Base-by-base conservation (phyloP, 35 echinoderm and acorn worm species). In the Eucidaris tribuloides region DNA sequence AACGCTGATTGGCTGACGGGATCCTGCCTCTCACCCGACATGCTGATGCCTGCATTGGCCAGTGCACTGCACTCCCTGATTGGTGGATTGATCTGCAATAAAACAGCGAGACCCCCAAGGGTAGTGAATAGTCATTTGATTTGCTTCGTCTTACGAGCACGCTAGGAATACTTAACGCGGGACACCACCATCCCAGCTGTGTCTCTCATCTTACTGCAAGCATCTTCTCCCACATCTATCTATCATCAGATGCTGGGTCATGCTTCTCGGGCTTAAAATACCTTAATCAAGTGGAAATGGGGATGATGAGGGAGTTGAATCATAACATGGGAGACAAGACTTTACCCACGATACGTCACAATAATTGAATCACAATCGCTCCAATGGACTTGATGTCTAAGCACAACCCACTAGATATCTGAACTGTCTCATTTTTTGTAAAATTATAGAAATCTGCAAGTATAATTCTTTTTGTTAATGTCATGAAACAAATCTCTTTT, bases 1-100 rank as follows among this genome's bases (percentile, higher is more conserved):
- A 32, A 49, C 62, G 71, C 84, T 86, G 90, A 92, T 86, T 92
- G 90, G 84, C 77, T 78, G 87, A 72, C 46, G 23, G 79, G 79
- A 31, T 57, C 79, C 37, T 66, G 81, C 71, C 66, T 79, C 58
- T 68, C 65, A 58, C 87, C 74, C 45, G 87, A 62, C 87, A 89
- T 89, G 50, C 49, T 63, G 85, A 78, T 71, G 49, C 45, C 83
- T 34, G 83, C 65, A 57, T n/a, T 58, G 29, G 84, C 45, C 84
- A 58, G 79, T 27, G 37, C 68, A 74, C 35, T 17, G 37, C 68
- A 43, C 68, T 74, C 68, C 29, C 68, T 36, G 68, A 74, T 74
- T 74, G 68, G 68, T 74, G 38, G 68, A 74, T 74, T 74, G 41
- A 36, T 74, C 68, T 74, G 68, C 44, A 74, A 74, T 74, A 40